phyloP scores from a whole-genome alignment of 2,113 vertebrate genomes.

The Hypocryptadius cinnamomeus region DNA sequence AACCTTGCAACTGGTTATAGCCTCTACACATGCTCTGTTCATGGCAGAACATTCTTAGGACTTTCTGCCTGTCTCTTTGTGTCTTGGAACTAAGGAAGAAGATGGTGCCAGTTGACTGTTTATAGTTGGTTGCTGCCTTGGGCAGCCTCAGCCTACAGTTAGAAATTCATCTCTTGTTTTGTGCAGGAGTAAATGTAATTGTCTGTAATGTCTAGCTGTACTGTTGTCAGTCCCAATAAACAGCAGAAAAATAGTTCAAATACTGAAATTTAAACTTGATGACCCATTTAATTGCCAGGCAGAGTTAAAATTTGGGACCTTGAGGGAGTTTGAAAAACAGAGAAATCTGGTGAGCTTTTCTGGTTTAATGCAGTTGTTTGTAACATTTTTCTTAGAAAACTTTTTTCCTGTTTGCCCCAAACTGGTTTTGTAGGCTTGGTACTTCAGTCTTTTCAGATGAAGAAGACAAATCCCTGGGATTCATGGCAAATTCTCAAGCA shows the following conservation, averaged over 20 bases:
- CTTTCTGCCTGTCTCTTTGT: neutral
- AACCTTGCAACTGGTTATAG: neutral
- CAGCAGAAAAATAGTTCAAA: neutral
- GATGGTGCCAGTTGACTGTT: neutral
- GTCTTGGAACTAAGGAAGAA: neutral
- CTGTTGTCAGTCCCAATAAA: neutral
- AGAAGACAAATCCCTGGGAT: neutral
- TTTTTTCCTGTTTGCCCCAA: neutral
- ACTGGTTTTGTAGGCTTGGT: neutral
- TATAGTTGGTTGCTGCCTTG: neutral
- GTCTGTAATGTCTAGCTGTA: neutral
- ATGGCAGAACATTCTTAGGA: neutral
- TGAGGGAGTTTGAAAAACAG: neutral
- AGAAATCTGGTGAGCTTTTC: neutral
- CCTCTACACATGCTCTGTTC: neutral
- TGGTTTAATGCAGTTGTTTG: neutral
- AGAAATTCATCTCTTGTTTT: neutral
- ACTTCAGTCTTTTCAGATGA: neutral
- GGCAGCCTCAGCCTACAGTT: neutral
- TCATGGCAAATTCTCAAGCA: neutral
- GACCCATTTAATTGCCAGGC: neutral
- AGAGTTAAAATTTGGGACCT: neutral
- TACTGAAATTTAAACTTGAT: neutral
- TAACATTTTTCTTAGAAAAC: neutral
- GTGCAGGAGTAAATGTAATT: neutral